Evolutionary conservation across 2,113 vertebrate species (phyloP).

Genomic region (Trematomus loennbergii): DNA sequence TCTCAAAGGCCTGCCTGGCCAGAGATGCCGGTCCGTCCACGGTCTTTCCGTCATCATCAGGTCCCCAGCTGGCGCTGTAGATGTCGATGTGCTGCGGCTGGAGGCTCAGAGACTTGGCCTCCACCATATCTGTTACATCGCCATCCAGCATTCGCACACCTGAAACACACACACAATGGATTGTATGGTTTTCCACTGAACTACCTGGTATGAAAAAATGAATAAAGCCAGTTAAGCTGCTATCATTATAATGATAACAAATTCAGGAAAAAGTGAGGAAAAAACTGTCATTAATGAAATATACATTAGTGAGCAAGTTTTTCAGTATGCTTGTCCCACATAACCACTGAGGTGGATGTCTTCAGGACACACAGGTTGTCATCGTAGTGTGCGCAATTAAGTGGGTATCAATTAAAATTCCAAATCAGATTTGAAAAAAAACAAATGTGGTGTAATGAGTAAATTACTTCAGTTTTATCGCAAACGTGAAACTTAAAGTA

Average conservation of each 20-base stretch:
- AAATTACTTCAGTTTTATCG: too few species aligned
- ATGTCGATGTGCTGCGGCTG: conserved; percentile 98
- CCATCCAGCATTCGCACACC: conserved; percentile 98
- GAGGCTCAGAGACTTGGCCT: conserved; percentile 96
- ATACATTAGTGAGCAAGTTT: neutral
- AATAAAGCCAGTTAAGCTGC: neutral
- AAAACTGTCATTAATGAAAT: neutral
- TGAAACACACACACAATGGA: conserved; percentile 65
- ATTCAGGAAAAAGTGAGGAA: neutral
- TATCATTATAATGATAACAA: neutral
- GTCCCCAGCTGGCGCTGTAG: conserved; percentile 99
- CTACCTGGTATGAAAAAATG: neutral
- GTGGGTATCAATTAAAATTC: too few species aligned
- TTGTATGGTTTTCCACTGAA: neutral
- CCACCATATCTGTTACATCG: conserved; percentile 99
- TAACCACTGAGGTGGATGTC: neutral
- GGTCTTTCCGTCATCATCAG: conserved; percentile 97
- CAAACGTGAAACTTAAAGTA: too few species aligned
- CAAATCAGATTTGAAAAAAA: too few species aligned
- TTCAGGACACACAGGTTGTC: too few species aligned
- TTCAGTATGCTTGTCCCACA: neutral
- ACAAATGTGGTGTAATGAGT: too few species aligned
- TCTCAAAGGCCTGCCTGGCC: conserved; percentile 97
- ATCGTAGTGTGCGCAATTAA: too few species aligned
- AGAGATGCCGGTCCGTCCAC: conserved; percentile 97